phyloP scores from a whole-genome alignment of 2,113 vertebrate genomes.

The Neotoma lepida region DNA sequence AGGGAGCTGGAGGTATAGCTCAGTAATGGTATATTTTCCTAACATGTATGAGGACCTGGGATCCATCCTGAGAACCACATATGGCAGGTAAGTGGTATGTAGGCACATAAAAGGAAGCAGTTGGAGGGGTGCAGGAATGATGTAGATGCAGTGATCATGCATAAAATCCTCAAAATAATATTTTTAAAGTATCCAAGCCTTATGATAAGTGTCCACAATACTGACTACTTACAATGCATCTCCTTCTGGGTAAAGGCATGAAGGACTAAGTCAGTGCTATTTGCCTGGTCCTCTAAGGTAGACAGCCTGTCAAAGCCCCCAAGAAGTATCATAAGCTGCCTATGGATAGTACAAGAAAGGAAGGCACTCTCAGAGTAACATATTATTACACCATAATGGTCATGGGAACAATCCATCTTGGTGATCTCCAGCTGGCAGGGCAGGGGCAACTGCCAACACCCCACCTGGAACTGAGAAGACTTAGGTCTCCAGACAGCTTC shows the following conservation, averaged over 20 bases:
- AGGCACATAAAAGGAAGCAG: not conserved
- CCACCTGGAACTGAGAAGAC: not conserved
- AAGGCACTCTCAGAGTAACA: not conserved
- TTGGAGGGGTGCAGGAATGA: not conserved
- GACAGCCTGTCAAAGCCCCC: not conserved
- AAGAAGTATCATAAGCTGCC: not conserved
- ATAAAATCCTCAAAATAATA: not conserved
- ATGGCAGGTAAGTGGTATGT: not conserved
- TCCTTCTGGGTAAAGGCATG: not conserved
- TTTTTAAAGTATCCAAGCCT: not conserved
- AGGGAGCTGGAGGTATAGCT: not conserved
- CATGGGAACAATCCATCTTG: not conserved
- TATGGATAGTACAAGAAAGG: not conserved
- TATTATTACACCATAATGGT: not conserved
- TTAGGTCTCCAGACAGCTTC: not conserved
- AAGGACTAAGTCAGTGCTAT: fast-evolving
- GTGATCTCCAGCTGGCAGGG: not conserved
- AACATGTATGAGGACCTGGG: not conserved
- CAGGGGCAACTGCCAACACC: not conserved
- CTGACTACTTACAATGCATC: too few species aligned
- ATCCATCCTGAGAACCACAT: too few species aligned
- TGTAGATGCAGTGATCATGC: not conserved
- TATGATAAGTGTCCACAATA: not conserved
- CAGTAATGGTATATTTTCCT: not conserved
- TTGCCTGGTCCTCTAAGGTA: not conserved